A percentile compares a stretch with the other conserved stretches of the same genome.
Conservation (phyloP, 2,888 invertebrate species). For the Protophormia terraenovae region DNA sequence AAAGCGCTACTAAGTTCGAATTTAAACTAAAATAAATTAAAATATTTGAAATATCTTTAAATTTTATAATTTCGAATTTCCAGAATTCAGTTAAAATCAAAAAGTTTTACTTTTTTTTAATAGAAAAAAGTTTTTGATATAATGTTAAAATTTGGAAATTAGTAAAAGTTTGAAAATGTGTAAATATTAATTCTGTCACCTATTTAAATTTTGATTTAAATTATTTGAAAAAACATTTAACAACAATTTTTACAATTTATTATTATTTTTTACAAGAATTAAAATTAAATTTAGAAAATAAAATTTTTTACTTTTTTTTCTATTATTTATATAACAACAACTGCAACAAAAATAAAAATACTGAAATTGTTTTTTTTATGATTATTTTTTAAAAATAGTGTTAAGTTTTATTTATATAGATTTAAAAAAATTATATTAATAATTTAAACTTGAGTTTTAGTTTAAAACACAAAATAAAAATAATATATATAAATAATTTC, state of each 20-base stretch:
- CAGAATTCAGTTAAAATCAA: too few relatives aligned
- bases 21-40: too few relatives aligned
- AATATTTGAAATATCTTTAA: too few relatives aligned
- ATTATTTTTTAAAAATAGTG: slow-evolving; percentile 37
- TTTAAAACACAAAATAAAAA: slow-evolving; percentile 46
- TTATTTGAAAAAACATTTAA: too few relatives aligned
- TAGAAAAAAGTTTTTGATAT: too few relatives aligned
- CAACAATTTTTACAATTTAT: background rate
- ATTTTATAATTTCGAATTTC: too few relatives aligned
- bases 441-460: slow-evolving; percentile 44
- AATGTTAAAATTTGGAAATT: too few relatives aligned
- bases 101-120: too few relatives aligned
- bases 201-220: too few relatives aligned
- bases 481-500: slow-evolving; percentile 59
- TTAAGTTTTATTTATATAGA: slow-evolving; percentile 61
- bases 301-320: slow-evolving; percentile 46
- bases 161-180: too few relatives aligned
- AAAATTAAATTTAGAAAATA: background rate
- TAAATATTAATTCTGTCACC: too few relatives aligned
- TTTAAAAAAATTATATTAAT: slow-evolving; percentile 26
- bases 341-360: slow-evolving; percentile 31
- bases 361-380: slow-evolving; percentile 52
- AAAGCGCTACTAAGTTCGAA: too few relatives aligned
- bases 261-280: background rate
- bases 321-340: slow-evolving; percentile 50